Evolutionary conservation across 2,888 invertebrate species (phyloP), one percentile per base, ranked within the genome.

Genomic region (Lasioglossum vierecki): DNA sequence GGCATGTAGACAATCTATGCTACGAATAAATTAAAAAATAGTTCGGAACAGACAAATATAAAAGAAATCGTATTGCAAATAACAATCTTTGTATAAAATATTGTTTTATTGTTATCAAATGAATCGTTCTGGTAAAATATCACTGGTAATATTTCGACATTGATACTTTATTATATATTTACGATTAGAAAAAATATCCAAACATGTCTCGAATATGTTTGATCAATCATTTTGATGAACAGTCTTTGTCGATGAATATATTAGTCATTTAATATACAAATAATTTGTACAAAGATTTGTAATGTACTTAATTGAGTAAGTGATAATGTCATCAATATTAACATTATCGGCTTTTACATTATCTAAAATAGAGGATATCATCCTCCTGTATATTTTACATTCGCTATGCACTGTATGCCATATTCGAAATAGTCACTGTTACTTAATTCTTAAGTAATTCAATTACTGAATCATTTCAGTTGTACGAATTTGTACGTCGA

Each of bases 1-100:
- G 91, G 93, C 92, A 93, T 92, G 92, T 86, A 82, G 79, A 82
- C 83, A 83, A 71, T 79, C 18, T 89, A 81, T 66, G 53, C 73
- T 88, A 80, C 68, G 80, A 66, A 86, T 49, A 41, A 81, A 78
- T 57, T 63, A 66, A 72, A 63, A 63, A 73, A 75, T 41, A 80
- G 63, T 79, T 46, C 44, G 46, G n/a, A 72, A 46, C 53, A 72
- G 22, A 46, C 53, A 80, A 76, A 80, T 80, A 76, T 6, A 72
- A 76, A 44, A 60, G 18, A 80, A n/a, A 76, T 39, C 46, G 63
- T 66, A 79, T n/a, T 44, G 15, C 30, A 68, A 46, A 76, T 44
- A 30, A 76, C 46, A 76, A 79, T 76, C 73, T 76, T 80, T 80
- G 80, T 84, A 80, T 66, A 77, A 77, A 49, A 74, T 57, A 71